phyloP scores from a whole-genome alignment of 1,140 invertebrate genomes.

The Drepana arcuata region DNA sequence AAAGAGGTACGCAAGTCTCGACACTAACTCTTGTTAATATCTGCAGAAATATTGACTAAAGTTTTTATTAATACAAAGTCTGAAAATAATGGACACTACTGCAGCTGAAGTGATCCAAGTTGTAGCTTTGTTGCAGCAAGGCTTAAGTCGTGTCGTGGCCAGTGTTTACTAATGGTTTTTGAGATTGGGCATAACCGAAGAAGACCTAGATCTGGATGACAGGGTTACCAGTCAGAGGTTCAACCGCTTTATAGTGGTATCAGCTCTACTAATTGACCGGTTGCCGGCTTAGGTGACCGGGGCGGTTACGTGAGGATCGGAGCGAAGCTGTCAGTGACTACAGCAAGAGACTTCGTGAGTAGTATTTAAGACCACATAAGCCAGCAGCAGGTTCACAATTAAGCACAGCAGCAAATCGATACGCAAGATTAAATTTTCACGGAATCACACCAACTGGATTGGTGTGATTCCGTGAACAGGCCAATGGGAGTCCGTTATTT shows the following conservation, averaged over 20 bases:
- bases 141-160: not conserved
- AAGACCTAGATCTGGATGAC: not conserved
- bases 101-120: not conserved
- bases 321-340: not conserved
- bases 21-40: too few relatives aligned
- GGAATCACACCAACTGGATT: too few relatives aligned
- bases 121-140: not conserved
- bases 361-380: conserved; percentile 2
- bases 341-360: conserved; percentile 1
- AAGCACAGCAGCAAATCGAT: too few relatives aligned
- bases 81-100: not conserved
- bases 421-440: too few relatives aligned
- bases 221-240: not conserved
- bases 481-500: too few relatives aligned
- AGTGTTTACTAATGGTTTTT: not conserved
- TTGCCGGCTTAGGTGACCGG: too few relatives aligned
- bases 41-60: too few relatives aligned
- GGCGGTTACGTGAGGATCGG: not conserved
- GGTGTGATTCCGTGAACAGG: too few relatives aligned
- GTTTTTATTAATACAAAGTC: not conserved
- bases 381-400: not conserved
- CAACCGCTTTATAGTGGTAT: not conserved
- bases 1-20: too few relatives aligned
- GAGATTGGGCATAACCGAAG: not conserved
- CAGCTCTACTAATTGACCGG: not conserved